Evolutionary conservation across 1,140 invertebrate genomes (phyloP), one percentile per base, ranked within the genome.

Genomic region (Pseudoatta argentina): DNA sequence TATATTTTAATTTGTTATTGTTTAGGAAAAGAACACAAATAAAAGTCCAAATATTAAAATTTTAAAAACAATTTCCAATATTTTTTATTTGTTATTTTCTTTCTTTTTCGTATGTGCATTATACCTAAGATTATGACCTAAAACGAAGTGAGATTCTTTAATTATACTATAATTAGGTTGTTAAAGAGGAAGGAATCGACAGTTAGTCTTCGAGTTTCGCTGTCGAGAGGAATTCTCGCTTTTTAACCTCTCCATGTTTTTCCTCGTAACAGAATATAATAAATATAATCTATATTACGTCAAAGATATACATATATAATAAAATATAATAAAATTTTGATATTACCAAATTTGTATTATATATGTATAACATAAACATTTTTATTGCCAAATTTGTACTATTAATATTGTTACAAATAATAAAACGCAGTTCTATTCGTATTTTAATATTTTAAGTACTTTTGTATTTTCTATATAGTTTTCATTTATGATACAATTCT

Each of bases 71-170:
- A 44, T 44, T 44, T 44, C 8, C 14, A 71, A 34, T 34, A 6
- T 30, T 18, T 72, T 72, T 72, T 72, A 67, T 72, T 71, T 5
- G 24, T 69, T 51, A 21, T 21, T 44, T 51, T 16, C 14, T 69
- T 24, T 10, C 21, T 10, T 72, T 72, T 51, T 53, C 14, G 0
- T 63, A 5, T 16, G 12, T 61, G 14, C 44, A 27, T 27, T 51
- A 53, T 27, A 10, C 27, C 1, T 27, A 71, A 53, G 2, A 53
- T 30, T 53, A 53, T 71, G 7, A 71, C 27, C 0, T 8, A 8
- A 12, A 1, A 51, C 10, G 18, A 2, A 14, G 10, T 21, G 7
- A 4, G 16, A 27, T 71, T 18, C 30, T 6, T 72, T 55, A 30
- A n/a, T 5, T 55, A 0, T 55, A 16, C 48, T 53, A 72, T 30